These are phyloP conservation scores for Emys orbicularis DNA, from an alignment of 2,797 vertebrate species.

Conservation along the genomic window DNA sequence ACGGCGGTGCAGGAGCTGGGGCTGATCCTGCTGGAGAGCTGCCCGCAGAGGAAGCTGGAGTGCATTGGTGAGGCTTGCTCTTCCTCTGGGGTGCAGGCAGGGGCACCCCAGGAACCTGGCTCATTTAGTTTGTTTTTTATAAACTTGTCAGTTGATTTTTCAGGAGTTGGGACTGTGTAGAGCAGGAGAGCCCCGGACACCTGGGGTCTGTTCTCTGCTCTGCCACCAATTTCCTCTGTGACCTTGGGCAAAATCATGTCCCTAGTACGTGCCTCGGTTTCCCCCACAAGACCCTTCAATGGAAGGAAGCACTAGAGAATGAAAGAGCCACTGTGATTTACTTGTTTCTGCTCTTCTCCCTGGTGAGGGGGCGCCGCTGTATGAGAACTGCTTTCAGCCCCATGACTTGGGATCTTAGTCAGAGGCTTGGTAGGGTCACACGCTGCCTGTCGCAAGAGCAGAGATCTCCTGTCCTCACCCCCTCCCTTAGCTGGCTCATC, in stretches of 20 bases:
- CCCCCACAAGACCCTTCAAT: background rate
- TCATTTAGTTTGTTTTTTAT: too few species aligned
- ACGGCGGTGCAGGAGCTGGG: slow-evolving; percentile 88
- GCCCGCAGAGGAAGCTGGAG: slow-evolving; percentile 94
- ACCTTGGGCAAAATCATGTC: background rate
- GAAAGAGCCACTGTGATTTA: background rate
- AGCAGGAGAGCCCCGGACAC: background rate
- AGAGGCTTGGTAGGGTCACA: background rate
- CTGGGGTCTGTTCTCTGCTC: background rate
- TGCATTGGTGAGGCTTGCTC: slow-evolving; percentile 87
- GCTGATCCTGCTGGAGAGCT: slow-evolving; percentile 86
- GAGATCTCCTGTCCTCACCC: background rate
- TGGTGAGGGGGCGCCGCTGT: background rate
- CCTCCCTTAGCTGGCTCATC: background rate
- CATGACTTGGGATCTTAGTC: background rate
- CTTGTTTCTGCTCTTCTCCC: background rate
- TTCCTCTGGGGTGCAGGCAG: rapidly evolving
- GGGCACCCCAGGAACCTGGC: background rate
- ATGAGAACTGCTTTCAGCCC: background rate
- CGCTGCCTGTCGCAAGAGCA: background rate
- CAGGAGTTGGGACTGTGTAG: background rate
- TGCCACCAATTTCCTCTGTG: background rate
- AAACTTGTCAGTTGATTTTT: background rate
- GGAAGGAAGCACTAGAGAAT: background rate
- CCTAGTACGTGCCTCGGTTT: background rate